Evolutionary conservation across 2,797 vertebrate species (phyloP), one percentile per base, ranked within the genome.

Genomic region (Pseudochromis fuscus): DNA sequence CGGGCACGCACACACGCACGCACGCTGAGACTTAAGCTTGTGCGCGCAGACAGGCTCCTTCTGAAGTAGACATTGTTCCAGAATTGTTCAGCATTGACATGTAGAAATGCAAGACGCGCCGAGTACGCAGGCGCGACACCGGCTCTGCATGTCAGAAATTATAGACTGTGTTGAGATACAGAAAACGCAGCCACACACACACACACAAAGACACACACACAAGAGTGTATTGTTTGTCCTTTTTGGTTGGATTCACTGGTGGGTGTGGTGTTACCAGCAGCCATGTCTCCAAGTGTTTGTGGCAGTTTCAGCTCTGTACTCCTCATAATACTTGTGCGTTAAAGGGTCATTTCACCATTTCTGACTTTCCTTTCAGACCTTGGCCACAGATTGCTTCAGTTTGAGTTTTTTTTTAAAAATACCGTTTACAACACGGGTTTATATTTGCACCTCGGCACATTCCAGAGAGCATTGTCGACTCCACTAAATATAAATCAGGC

Each of bases 221-320:
- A 49, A 45, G 16, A 27, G 35, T 58, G 56, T 19, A 21, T 38
- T 44, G 42, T 59, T 61, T 56, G 27, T 33, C 25, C 30, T 38
- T 33, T 16, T 46, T 58, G 55, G 38, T 64, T 61, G 49, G 48
- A 23, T 1, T 15, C 15, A 2, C 7, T 19, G 28, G n/a, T 78
- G 74, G 80, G 64, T 73, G 84, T 69, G 72, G 75, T 73, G 67
- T 49, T 24, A 37, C 33, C 45, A 52, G 27, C 50, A 49, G 48
- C 24, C n/a, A 18, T 24, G 19, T 57, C 7, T 45, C 19, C 25
- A 21, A 24, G 19, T 12, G 51, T 42, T 12, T 18, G 4, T n/a
- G 13, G 3, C 35, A 38, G 35, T 18, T 7, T 40, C 7, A 40
- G 37, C n/a, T n/a, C n/a, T n/a, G n/a, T n/a, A n/a, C n/a, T n/a